phyloP scores from a whole-genome alignment of 2,113 vertebrate genomes.

The Fregetta grallaria region DNA sequence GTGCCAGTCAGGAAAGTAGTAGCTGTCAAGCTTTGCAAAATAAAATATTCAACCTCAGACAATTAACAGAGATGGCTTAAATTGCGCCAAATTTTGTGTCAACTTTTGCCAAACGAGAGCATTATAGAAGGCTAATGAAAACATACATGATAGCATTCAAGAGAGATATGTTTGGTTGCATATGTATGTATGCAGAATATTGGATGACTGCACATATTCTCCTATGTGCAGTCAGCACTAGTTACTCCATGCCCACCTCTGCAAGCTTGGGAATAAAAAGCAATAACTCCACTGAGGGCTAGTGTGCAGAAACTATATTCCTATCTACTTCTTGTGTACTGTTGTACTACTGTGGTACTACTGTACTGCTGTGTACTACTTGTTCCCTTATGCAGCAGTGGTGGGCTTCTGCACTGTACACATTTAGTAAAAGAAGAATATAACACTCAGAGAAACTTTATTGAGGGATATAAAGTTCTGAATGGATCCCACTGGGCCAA shows the following conservation, averaged over 20 bases:
- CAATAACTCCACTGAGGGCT: not conserved
- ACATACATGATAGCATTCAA: accelerated
- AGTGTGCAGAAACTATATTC: not conserved
- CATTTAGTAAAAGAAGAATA: not conserved
- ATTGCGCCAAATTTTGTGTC: not conserved
- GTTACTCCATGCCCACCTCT: not conserved
- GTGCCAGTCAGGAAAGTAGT: not conserved
- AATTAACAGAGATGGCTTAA: not conserved
- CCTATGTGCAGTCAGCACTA: not conserved
- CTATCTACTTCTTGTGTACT: no score
- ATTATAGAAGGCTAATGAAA: not conserved
- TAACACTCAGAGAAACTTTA: not conserved
- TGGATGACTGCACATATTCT: no score
- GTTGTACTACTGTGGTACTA: not conserved
- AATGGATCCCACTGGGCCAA: not conserved
- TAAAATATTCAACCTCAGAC: not conserved
- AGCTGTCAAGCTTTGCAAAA: not conserved
- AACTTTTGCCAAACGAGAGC: not conserved
- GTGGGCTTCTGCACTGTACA: not conserved
- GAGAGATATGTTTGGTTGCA: not conserved
- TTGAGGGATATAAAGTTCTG: not conserved
- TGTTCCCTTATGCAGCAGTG: not conserved
- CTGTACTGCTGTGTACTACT: not conserved
- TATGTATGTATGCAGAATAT: not conserved
- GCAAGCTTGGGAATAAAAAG: not conserved